Conservation (phyloP, 2,113 vertebrate genomes). For the Phylloscopus whistleri region DNA sequence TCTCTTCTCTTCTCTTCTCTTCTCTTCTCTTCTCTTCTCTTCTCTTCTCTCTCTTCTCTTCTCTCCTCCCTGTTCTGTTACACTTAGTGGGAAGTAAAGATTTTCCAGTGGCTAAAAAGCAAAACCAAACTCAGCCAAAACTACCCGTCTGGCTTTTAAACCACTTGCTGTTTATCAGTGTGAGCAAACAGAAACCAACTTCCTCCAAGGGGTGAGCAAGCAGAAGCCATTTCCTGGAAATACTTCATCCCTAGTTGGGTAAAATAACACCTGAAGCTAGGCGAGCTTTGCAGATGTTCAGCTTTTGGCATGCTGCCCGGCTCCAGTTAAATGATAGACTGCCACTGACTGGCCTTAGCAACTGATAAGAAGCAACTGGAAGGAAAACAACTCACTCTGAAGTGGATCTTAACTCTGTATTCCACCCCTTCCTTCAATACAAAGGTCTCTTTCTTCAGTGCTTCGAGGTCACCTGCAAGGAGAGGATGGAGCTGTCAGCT, state of each 20-base stretch:
- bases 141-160: neutral
- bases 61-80: neutral
- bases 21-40: neutral
- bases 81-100: neutral
- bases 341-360: neutral
- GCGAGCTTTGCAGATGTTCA: neutral
- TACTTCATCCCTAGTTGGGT: neutral
- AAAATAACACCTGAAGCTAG: neutral
- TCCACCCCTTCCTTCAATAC: constrained; percentile 80
- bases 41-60: no score
- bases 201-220: neutral
- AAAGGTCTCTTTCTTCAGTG: constrained; percentile 77
- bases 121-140: neutral
- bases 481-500: neutral
- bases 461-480: constrained; percentile 73
- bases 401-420: constrained; percentile 80
- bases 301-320: neutral
- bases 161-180: neutral
- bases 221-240: neutral
- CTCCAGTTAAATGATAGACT: neutral
- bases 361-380: neutral
- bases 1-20: neutral
- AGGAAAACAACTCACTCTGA: constrained; percentile 74
- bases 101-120: neutral
- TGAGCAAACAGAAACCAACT: neutral